Evolutionary conservation across 2,888 invertebrate genomes (phyloP).

Genomic region (Thera obeliscata): DNA sequence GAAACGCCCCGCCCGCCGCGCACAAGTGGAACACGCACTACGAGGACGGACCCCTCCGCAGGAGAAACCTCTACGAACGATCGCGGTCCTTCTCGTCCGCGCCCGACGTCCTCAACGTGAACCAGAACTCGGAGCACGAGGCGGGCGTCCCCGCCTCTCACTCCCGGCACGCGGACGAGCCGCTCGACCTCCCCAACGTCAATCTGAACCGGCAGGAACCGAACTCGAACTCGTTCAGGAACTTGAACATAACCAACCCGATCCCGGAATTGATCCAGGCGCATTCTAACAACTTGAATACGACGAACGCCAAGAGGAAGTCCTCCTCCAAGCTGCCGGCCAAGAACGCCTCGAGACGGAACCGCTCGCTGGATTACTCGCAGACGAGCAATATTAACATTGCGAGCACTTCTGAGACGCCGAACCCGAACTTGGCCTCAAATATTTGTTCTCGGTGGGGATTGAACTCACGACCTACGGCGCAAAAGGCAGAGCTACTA

Average conservation of each 20-base stretch:
- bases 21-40: constrained; percentile 47
- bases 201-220: constrained; percentile 66
- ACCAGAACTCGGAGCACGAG: constrained; percentile 53
- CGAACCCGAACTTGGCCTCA: constrained; percentile 76
- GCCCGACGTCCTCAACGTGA: constrained; percentile 84
- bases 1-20: constrained; percentile 51
- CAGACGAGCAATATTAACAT: constrained; percentile 75
- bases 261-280: constrained; percentile 77
- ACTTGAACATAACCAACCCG: constrained; percentile 70
- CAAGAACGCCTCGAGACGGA: constrained; percentile 73
- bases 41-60: constrained; percentile 55
- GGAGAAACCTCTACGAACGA: constrained; percentile 70
- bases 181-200: constrained; percentile 50
- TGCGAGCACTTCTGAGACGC: constrained; percentile 67
- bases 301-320: constrained; percentile 67
- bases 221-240: constrained; percentile 61
- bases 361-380: constrained; percentile 68
- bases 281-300: constrained; percentile 74
- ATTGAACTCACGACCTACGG: no score
- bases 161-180: constrained; percentile 55
- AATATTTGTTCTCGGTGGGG: no score
- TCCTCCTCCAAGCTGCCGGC: constrained; percentile 78
- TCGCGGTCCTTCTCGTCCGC: constrained; percentile 80
- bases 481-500: no score
- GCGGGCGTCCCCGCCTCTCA: neutral